Evolutionary conservation across 2,888 invertebrate genomes (phyloP).

Genomic region (Eristalis tenax): DNA sequence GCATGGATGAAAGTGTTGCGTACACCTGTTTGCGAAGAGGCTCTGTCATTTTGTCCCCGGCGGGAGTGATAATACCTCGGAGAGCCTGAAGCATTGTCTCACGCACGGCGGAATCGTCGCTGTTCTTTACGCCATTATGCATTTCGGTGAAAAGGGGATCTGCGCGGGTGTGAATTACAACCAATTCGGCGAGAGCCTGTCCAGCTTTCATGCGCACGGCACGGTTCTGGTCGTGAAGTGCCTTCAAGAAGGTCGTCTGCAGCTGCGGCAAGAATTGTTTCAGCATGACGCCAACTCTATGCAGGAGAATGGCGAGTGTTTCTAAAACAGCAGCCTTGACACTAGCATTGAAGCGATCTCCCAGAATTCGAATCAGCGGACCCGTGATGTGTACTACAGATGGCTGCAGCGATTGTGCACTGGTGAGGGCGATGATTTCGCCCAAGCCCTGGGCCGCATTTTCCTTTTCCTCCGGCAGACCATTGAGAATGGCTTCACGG

Average conservation of each 20-base stretch:
- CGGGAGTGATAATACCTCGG: conserved; percentile 90
- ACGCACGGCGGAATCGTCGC: conserved; percentile 91
- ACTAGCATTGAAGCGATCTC: conserved; percentile 95
- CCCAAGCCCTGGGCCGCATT: conserved; percentile 95
- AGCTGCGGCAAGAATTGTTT: conserved; percentile 99
- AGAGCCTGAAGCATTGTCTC: conserved; percentile 97
- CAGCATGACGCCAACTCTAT: conserved; percentile 96
- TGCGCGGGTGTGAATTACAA: conserved; percentile 94
- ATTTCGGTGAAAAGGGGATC: conserved; percentile 98
- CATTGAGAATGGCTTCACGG: conserved; percentile 97
- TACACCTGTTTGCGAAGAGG: conserved; percentile 88
- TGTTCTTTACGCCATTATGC: conserved; percentile 90
- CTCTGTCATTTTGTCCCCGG: conserved; percentile 94
- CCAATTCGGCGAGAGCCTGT: conserved; percentile 91
- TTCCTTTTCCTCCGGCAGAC: conserved; percentile 97
- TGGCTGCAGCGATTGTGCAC: conserved; percentile 93
- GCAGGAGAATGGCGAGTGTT: conserved; percentile 94
- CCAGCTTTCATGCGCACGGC: conserved; percentile 95
- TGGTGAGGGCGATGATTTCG: conserved; percentile 85
- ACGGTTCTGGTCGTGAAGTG: conserved; percentile 93
- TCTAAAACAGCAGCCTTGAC: conserved; percentile 98
- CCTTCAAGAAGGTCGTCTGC: conserved; percentile 98
- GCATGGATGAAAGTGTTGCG: conserved; percentile 85
- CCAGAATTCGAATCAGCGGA: conserved; percentile 97
- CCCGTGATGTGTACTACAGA: conserved; percentile 99